Conservation (phyloP, 1,140 invertebrate genomes). For the Drosophila repleta region DNA sequence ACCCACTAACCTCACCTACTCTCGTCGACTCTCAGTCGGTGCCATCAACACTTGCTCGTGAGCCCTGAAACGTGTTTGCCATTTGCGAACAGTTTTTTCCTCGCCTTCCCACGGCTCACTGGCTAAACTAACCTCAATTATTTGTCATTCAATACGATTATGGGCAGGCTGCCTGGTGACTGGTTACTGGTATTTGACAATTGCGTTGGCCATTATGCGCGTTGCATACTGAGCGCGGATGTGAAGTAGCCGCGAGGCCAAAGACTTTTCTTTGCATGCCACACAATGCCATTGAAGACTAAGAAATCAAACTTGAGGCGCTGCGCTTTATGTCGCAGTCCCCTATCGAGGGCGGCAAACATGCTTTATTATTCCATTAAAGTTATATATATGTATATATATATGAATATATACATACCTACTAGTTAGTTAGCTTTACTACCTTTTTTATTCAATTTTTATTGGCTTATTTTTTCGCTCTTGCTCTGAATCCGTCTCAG, state of each 20-base stretch:
- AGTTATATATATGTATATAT: constrained; percentile 65
- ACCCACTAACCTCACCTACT: constrained; percentile 31
- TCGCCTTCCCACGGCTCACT: constrained; percentile 53
- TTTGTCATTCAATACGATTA: constrained; percentile 81
- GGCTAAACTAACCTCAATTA: constrained; percentile 80
- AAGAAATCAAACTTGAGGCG: constrained; percentile 66
- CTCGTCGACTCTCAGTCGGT: constrained; percentile 25
- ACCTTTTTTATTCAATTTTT: constrained; percentile 56
- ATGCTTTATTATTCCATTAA: constrained; percentile 80
- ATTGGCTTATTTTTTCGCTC: background rate
- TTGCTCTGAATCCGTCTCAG: constrained; percentile 3
- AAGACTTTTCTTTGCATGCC: constrained; percentile 17
- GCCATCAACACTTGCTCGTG: constrained; percentile 71
- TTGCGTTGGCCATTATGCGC: constrained; percentile 49
- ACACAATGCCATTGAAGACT: constrained; percentile 60
- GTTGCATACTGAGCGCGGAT: constrained; percentile 60
- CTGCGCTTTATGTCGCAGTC: constrained; percentile 24
- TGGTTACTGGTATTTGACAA: constrained; percentile 50
- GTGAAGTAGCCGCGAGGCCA: constrained; percentile 10
- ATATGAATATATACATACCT: constrained; percentile 45
- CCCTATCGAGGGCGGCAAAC: constrained; percentile 53
- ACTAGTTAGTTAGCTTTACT: constrained; percentile 29
- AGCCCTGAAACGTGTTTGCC: constrained; percentile 76
- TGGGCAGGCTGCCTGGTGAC: constrained; percentile 32
- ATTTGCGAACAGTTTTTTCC: constrained; percentile 66